Conservation (phyloP, 2,113 vertebrate species). For the Rhynchopsitta pachyrhyncha region DNA sequence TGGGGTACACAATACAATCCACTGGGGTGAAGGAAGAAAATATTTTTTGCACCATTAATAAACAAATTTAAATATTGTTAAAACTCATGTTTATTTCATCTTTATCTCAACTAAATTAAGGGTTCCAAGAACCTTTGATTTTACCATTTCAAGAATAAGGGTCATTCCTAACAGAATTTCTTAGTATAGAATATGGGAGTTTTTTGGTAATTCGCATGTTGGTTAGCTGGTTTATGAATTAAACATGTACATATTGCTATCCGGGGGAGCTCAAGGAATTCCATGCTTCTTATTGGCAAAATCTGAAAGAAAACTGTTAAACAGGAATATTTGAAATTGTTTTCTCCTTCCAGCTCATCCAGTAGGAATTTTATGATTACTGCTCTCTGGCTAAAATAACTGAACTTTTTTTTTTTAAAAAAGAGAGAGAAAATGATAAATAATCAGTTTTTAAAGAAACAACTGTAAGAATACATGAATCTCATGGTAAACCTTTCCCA, state of each 20-base stretch:
- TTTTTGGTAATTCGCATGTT: not conserved
- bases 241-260: not conserved
- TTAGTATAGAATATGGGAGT: not conserved
- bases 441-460: not conserved
- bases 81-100: not conserved
- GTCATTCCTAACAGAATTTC: not conserved
- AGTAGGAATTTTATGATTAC: not conserved
- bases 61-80: not conserved
- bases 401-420: not conserved
- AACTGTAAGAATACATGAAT: not conserved
- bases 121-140: not conserved
- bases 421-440: not conserved
- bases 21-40: not conserved
- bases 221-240: not conserved
- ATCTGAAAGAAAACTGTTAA: not conserved
- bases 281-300: not conserved
- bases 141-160: not conserved
- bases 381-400: not conserved
- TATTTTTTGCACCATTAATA: not conserved
- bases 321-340: not conserved
- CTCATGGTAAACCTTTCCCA: not conserved
- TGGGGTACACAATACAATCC: fast-evolving
- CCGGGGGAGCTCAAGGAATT: not conserved
- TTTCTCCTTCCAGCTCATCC: not conserved
- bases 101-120: not conserved